phyloP scores from a whole-genome alignment of 2,113 vertebrate species.

The Burhinus bistriatus region DNA sequence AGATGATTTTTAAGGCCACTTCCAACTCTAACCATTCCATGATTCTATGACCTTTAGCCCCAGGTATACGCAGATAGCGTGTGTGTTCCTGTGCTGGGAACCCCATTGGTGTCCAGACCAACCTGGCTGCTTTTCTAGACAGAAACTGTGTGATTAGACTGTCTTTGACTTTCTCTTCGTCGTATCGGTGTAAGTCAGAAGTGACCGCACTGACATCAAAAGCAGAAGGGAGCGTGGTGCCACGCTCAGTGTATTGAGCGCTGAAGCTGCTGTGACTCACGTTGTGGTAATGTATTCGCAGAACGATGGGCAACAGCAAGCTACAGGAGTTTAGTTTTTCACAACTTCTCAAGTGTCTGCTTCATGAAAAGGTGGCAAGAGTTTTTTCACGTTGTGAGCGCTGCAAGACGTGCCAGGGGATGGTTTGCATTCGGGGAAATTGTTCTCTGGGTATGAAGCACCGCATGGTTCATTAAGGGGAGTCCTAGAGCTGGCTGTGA shows the following conservation, averaged over 20 bases:
- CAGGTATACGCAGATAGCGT: accelerated
- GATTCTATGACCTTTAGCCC: neutral
- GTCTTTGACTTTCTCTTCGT: neutral
- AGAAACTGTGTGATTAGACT: neutral
- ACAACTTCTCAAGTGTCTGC: neutral
- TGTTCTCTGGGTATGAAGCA: neutral
- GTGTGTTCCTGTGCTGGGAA: neutral
- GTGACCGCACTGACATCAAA: neutral
- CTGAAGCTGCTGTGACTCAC: neutral
- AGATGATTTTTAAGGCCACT: neutral
- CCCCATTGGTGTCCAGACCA: neutral
- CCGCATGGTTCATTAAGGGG: accelerated
- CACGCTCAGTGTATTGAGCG: accelerated
- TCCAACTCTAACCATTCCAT: neutral
- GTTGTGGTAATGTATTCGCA: neutral
- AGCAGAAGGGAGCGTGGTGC: neutral
- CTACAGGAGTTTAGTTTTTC: neutral
- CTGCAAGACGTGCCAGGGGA: neutral
- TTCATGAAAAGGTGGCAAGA: neutral
- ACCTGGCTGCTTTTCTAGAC: neutral
- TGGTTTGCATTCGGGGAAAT: neutral
- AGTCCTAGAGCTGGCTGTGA: neutral
- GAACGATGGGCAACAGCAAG: neutral
- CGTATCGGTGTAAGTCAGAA: neutral
- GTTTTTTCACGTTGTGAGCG: neutral